A percentile compares a stretch with the other conserved stretches of the same genome.
Conservation (phyloP, 2,888 invertebrate species). For the Dromius quadrimaculatus region DNA sequence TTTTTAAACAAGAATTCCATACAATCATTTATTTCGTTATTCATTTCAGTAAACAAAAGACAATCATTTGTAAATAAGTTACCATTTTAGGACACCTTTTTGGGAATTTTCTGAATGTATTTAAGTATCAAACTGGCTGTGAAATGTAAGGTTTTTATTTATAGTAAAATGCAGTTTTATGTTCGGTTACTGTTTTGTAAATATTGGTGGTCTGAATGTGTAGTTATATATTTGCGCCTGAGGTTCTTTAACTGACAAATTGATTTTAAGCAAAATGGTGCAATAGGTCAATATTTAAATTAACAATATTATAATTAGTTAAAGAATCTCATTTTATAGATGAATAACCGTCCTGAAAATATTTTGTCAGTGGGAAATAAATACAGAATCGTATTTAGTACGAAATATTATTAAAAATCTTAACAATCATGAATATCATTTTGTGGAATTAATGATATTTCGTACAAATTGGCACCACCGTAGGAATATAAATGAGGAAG, state of each 20-base stretch:
- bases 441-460: too few species aligned
- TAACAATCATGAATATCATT: too few species aligned
- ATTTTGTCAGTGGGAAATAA: slow-evolving; percentile 6
- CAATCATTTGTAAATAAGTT: slow-evolving; percentile 15
- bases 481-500: slow-evolving; percentile 32
- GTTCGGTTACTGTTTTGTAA: slow-evolving; percentile 28
- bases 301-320: slow-evolving; percentile 6
- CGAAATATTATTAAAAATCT: background rate
- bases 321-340: slow-evolving; percentile 7
- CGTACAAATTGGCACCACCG: background rate
- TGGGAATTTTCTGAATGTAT: slow-evolving; percentile 5
- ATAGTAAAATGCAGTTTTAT: slow-evolving; percentile 37
- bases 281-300: background rate
- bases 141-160: slow-evolving; percentile 22
- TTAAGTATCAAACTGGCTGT: slow-evolving; percentile 20
- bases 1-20: slow-evolving; percentile 6
- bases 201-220: slow-evolving; percentile 29
- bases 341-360: slow-evolving; percentile 27
- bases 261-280: slow-evolving; percentile 1
- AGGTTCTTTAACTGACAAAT: slow-evolving; percentile 22
- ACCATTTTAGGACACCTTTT: slow-evolving; percentile 25
- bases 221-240: slow-evolving; percentile 21
- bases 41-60: slow-evolving; percentile 3
- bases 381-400: background rate
- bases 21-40: background rate